Evolutionary conservation across 2,888 invertebrate genomes (phyloP).

Genomic region (Formica aserva): DNA sequence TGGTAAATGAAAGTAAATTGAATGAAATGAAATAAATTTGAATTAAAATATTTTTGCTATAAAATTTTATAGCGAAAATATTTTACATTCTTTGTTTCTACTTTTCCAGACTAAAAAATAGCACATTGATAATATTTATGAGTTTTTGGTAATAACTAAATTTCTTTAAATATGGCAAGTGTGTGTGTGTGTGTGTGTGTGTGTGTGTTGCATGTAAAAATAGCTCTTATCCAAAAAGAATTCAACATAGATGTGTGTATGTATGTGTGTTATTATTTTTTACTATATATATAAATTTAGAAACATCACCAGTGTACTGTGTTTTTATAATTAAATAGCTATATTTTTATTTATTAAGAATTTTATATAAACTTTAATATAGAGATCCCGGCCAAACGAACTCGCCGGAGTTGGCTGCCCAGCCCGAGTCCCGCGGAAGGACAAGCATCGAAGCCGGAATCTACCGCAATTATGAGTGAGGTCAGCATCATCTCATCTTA

Average conservation of each 20-base stretch:
- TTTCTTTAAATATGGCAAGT: background rate
- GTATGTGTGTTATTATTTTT: too few species aligned
- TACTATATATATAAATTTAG: too few species aligned
- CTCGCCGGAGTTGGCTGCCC: conserved; percentile 82
- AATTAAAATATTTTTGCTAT: background rate
- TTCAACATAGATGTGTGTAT: too few species aligned
- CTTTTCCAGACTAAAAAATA: background rate
- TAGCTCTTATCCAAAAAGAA: too few species aligned
- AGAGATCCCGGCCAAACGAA: conserved; percentile 82
- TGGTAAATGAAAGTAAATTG: background rate
- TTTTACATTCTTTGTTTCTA: background rate
- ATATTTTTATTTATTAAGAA: conserved; percentile 3
- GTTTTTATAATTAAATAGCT: too few species aligned
- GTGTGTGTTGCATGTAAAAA: too few species aligned
- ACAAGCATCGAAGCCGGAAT: conserved; percentile 85
- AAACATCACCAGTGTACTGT: too few species aligned
- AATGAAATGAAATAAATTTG: background rate
- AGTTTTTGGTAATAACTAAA: background rate
- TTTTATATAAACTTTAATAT: conserved; percentile 44
- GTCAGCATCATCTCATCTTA: conserved; percentile 70
- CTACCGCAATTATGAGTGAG: conserved; percentile 84
- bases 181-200: too few species aligned
- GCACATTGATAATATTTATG: background rate
- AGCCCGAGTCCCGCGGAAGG: conserved; percentile 85
- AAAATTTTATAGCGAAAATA: background rate